Evolutionary conservation across 2,113 vertebrate genomes (phyloP), one percentile per base, ranked within the genome.

Genomic region (Dipodomys spectabilis): DNA sequence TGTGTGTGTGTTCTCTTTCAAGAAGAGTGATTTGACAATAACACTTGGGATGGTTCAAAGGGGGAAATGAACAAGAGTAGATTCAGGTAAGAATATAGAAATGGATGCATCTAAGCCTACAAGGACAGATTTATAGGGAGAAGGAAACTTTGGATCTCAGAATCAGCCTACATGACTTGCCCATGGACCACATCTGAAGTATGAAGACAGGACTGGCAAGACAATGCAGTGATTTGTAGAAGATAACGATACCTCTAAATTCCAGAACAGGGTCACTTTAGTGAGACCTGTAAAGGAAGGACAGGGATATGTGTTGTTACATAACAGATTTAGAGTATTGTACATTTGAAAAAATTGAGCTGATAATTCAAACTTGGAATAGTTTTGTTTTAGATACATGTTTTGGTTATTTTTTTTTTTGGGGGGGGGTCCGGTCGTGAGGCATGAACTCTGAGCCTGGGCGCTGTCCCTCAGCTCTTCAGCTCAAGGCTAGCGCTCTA

Each of bases 391-490:
- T 80, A 71, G 62, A 78, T 88, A 94, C 39, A 30, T 57, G 79
- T 91, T 89, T 92, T 85, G 35, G 64, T 79, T 71, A 57, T 83
- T 86, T 89, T 88, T n/a, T n/a, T n/a, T n/a, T n/a, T n/a, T n/a
- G n/a, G n/a, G n/a, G n/a, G n/a, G n/a, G n/a, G n/a, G n/a, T n/a
- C n/a, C n/a, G n/a, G n/a, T n/a, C n/a, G n/a, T n/a, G n/a, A n/a
- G n/a, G n/a, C n/a, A n/a, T n/a, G n/a, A n/a, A n/a, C n/a, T n/a
- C n/a, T n/a, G n/a, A n/a, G n/a, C n/a, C n/a, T n/a, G n/a, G n/a
- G n/a, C n/a, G n/a, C n/a, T n/a, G n/a, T n/a, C n/a, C n/a, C n/a
- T n/a, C n/a, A n/a, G n/a, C n/a, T n/a, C n/a, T n/a, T n/a, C n/a
- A n/a, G n/a, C n/a, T n/a, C n/a, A n/a, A n/a, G n/a, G n/a, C n/a